Base-by-base conservation (phyloP, 2,888 invertebrate genomes). In the Rutpela maculata region DNA sequence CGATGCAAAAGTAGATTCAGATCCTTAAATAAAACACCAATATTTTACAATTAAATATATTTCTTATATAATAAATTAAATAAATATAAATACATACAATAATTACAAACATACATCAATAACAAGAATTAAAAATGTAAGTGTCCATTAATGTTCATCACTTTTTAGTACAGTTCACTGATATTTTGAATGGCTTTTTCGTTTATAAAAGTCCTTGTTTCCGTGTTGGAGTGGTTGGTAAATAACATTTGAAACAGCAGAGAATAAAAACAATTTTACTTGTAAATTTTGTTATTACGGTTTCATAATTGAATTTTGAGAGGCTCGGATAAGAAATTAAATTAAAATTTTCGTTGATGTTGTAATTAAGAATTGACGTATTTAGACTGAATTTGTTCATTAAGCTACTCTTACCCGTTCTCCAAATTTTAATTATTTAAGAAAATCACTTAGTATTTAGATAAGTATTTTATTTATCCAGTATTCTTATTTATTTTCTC, bases 121-220 rank as follows among this genome's bases (percentile, higher is more conserved):
- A 82, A 82, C 79, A 82, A 81, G 75, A 77, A 80, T 75, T 71
- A 79, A 77, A 56, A 79, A 77, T 78, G 55, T 77, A 77, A 74
- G 78, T 66, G 67, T 83, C 82, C 84, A 82, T 83, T 86, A 85
- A 81, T 82, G 83, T 85, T 83, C 84, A 86, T 86, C 85, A 87
- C 86, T 86, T 77, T 76, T 60, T 62, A 31, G 22, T 67, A 65
- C 55, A 60, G 56, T 77, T 67, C 77, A 77, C 74, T 72, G 50
- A 15, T 38, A 65, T 43, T 57, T 55, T 22, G 22, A 55, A 74
- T 77, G 74, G 74, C 77, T 50, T 73, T 26, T 55, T 43, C 12
- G 35, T 17, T 62, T 35, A 22, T 50, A 19, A 50, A 19, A 43
- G 66, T 66, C 26, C 11, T 26, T 22, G 65, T 18, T 38, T 65